Conservation (phyloP, 35 echinoderm and acorn worm species). For the Acanthaster planci region DNA sequence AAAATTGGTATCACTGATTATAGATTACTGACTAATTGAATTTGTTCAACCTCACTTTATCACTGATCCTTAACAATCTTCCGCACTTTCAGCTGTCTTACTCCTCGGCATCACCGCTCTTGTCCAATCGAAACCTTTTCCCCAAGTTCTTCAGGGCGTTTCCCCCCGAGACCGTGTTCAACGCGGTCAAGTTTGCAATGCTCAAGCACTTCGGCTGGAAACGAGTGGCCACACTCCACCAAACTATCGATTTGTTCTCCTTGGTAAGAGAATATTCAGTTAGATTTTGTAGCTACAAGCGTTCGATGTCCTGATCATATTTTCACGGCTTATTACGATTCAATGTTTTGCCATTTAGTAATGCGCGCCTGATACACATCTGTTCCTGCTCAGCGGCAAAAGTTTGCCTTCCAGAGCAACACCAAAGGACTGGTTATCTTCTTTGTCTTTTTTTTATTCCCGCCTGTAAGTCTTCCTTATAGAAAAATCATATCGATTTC, state of each 20-base stretch:
- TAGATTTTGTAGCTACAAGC: background rate
- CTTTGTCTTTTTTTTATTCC: too few species aligned
- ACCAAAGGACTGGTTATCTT: too few species aligned
- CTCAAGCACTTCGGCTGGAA: conserved; percentile 79
- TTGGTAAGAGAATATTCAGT: conserved; percentile 52
- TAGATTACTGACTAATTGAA: too few species aligned
- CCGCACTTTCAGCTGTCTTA: conserved; percentile 81
- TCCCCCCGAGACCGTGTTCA: conserved; percentile 84
- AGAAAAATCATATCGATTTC: too few species aligned
- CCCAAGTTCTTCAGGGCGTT: conserved; percentile 90
- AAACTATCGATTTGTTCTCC: conserved; percentile 79
- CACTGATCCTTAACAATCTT: too few species aligned
- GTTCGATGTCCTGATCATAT: background rate
- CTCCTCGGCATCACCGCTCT: conserved; percentile 80
- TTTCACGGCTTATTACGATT: background rate
- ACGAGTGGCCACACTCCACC: conserved; percentile 80
- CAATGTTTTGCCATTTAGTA: background rate
- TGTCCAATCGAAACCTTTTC: conserved; percentile 76
- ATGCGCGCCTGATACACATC: too few species aligned
- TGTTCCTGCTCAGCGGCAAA: too few species aligned
- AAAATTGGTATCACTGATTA: too few species aligned
- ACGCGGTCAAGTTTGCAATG: conserved; percentile 89
- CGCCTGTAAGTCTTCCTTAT: too few species aligned
- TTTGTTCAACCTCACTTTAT: too few species aligned
- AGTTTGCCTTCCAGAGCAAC: too few species aligned